phyloP scores from a whole-genome alignment of 2,888 invertebrate genomes.

The Brachylomia viminalis region DNA sequence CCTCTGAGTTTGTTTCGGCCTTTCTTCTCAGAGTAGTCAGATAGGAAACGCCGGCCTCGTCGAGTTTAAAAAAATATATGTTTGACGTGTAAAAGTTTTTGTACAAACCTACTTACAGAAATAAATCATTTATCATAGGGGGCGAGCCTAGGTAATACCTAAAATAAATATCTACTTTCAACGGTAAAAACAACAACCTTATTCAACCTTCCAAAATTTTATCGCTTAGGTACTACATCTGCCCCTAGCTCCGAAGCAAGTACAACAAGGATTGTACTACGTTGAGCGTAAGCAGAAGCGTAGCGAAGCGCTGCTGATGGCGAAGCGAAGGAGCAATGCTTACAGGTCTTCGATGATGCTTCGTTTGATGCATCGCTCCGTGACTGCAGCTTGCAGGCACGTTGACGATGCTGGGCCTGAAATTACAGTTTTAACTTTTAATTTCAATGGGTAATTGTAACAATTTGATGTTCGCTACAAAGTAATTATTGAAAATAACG shows the following conservation, averaged over 20 bases:
- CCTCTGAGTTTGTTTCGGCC: too few species aligned
- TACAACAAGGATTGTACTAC: slow-evolving; percentile 13
- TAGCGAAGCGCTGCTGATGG: slow-evolving; percentile 67
- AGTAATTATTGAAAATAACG: too few species aligned
- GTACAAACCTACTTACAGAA: too few species aligned
- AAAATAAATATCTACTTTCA: background rate
- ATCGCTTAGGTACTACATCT: background rate
- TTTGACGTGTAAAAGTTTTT: too few species aligned
- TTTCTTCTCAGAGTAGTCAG: too few species aligned
- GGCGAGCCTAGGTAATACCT: too few species aligned
- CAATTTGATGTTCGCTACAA: too few species aligned
- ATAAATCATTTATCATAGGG: too few species aligned
- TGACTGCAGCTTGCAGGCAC: slow-evolving; percentile 8
- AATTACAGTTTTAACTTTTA: slow-evolving; percentile 12
- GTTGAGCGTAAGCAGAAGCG: slow-evolving; percentile 55
- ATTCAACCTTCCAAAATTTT: background rate
- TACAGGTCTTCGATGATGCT: slow-evolving; percentile 66
- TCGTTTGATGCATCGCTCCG: background rate
- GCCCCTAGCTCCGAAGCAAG: slow-evolving; percentile 36
- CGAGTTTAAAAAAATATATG: too few species aligned
- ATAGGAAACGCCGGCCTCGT: too few species aligned
- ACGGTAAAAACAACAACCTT: background rate
- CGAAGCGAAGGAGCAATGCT: slow-evolving; percentile 75
- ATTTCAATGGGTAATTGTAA: background rate
- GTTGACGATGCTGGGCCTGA: slow-evolving; percentile 10